Conservation (phyloP, 2,797 vertebrate genomes). For the Spea hammondii region DNA sequence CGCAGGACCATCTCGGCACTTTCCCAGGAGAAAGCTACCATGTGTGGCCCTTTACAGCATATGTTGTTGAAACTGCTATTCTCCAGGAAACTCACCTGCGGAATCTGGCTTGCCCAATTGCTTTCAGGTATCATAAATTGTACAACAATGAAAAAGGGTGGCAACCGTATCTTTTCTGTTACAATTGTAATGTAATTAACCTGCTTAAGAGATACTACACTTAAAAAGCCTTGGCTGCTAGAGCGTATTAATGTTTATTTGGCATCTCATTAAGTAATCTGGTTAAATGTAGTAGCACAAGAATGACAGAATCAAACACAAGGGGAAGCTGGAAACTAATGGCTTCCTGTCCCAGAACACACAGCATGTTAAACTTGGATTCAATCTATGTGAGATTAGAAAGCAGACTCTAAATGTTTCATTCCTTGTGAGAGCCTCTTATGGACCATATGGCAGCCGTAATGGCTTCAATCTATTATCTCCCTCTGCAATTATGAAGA, state of each 20-base stretch:
- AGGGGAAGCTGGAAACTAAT: constrained; percentile 18
- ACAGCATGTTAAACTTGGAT: constrained; percentile 12
- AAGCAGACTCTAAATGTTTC: constrained; percentile 38
- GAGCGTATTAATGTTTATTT: background rate
- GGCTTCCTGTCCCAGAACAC: constrained; percentile 12
- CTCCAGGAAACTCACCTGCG: too few relatives aligned
- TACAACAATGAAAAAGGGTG: too few relatives aligned
- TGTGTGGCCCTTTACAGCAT: too few relatives aligned
- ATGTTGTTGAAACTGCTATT: too few relatives aligned
- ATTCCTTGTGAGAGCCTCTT: constrained; percentile 26
- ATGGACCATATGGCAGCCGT: constrained; percentile 40
- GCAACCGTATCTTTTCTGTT: too few relatives aligned
- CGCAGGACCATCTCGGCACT: too few relatives aligned
- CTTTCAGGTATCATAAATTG: too few relatives aligned
- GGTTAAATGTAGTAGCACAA: constrained; percentile 20
- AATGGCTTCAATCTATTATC: constrained; percentile 32
- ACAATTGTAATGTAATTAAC: too few relatives aligned
- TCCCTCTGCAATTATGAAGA: constrained; percentile 19
- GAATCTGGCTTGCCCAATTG: too few relatives aligned
- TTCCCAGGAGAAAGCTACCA: too few relatives aligned
- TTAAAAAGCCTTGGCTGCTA: background rate
- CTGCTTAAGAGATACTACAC: too few relatives aligned
- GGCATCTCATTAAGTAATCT: background rate
- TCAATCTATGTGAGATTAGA: constrained; percentile 34
- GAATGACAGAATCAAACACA: constrained; percentile 5